Conservation (phyloP, 2,113 vertebrate species). For the Delphinapterus leucas region DNA sequence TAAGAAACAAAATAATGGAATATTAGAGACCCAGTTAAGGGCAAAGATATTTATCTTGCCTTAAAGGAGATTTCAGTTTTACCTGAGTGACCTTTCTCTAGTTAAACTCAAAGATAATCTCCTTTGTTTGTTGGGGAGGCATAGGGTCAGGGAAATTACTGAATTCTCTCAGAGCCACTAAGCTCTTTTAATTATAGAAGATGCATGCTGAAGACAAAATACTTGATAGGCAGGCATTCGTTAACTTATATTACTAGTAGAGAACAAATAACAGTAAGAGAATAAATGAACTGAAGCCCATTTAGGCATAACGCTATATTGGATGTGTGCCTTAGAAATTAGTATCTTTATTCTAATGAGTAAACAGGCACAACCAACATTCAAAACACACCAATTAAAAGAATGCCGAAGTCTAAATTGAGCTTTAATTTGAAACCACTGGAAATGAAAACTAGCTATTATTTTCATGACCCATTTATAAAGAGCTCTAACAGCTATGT, state of each 20-base stretch:
- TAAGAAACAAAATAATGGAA: background rate
- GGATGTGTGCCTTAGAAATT: background rate
- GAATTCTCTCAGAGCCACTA: conserved; percentile 26
- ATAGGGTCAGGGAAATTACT: background rate
- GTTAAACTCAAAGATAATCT: conserved; percentile 45
- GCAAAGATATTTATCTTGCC: background rate
- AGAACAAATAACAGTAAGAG: background rate
- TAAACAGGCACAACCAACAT: background rate
- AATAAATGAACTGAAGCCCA: background rate
- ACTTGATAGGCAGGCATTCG: background rate
- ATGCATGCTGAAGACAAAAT: conserved; percentile 20
- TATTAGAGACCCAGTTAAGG: background rate
- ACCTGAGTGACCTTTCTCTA: background rate
- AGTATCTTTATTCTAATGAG: background rate
- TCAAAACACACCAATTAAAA: background rate
- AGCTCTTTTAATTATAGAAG: conserved; percentile 39
- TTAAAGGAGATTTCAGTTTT: conserved; percentile 33
- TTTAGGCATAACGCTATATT: background rate
- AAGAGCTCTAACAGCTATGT: background rate
- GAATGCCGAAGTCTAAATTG: background rate
- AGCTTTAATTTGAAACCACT: conserved; percentile 3
- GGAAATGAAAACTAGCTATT: background rate
- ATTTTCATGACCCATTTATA: background rate
- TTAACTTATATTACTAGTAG: background rate
- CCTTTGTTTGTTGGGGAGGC: conserved; percentile 4